Base-by-base conservation (phyloP, 2,113 vertebrate genomes). In the Poeciliopsis retropinna region DNA sequence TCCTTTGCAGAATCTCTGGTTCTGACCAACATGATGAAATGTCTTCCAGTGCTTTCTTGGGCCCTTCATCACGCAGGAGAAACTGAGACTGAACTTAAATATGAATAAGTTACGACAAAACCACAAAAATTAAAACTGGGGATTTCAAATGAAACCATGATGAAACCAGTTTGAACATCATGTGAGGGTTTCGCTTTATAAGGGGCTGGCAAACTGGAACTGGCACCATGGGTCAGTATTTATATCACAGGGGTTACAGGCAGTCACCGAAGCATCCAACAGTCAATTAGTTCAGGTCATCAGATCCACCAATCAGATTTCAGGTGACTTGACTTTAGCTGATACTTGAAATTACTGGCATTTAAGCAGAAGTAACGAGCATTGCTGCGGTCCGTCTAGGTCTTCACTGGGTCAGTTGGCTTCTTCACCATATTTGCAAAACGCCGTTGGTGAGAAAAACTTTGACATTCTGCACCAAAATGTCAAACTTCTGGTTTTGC, bases 41-140 rank as follows among this genome's bases (percentile, higher is more conserved):
- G 67, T 84, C 82, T 73, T 86, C 72, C 79, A 65, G 62, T 0
- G 63, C 74, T 84, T 60, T 34, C 0, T 31, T 67, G 10, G 51
- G 76, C 70, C 54, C 79, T 76, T 75, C 85, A 75, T 39, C 13
- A n/a, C 64, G 71, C 78, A 34, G 86, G 66, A 51, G 76, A 83
- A 83, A 78, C 65, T 14, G 88, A 90, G 89, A 91, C 89, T 67
- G 72, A 81, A 63, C 47, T 69, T 63, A 2, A 62, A 0, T 19
- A 7, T 34, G 57, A 0, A 34, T 25, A n/a, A 34, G 31, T 13
- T 32, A 19, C 22, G 4, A 12, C 31, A 11, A 5, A 3, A 29
- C 8, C 29, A 28, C 3, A 15, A 60, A 11, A 2, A 31, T 19
- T 22, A 65, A 9, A 65, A 6, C 19, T 34, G 4, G 22, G 9